Conservation (phyloP, 2,797 vertebrate species). For the Tamandua tetradactyla region DNA sequence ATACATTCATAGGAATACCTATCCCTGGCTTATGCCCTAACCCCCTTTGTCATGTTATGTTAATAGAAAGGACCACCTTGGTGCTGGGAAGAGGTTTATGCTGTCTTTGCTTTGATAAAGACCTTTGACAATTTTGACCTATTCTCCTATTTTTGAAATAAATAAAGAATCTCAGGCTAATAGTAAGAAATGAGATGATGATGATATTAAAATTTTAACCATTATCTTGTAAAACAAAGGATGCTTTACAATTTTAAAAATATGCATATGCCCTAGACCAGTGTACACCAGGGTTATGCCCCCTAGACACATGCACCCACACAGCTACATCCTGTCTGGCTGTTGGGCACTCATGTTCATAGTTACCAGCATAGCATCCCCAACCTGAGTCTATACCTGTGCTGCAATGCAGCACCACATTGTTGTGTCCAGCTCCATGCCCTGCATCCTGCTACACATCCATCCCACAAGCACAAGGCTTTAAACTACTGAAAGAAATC, state of each 20-base stretch:
- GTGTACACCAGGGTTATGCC: no score
- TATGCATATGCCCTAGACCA: no score
- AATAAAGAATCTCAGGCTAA: not conserved
- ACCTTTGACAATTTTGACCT: not conserved
- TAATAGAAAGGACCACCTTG: not conserved
- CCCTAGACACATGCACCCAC: no score
- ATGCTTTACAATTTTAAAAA: not conserved
- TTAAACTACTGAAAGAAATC: no score
- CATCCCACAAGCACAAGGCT: no score
- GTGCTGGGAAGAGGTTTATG: not conserved
- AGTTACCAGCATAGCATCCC: no score
- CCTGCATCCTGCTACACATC: no score
- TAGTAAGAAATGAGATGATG: not conserved
- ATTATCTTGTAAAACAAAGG: not conserved
- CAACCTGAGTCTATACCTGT: no score
- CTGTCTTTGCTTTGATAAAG: not conserved
- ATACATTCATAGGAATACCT: fast-evolving
- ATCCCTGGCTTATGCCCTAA: not conserved
- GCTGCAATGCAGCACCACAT: no score
- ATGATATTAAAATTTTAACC: not conserved
- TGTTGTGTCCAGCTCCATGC: no score
- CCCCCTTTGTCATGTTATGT: not conserved
- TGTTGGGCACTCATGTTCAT: no score
- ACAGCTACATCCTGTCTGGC: no score
- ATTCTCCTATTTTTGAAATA: not conserved